A percentile compares a stretch with the other conserved stretches of the same genome.
Conservation (phyloP, 64 coral and sea anemone species). For the Stylophora pistillata region DNA sequence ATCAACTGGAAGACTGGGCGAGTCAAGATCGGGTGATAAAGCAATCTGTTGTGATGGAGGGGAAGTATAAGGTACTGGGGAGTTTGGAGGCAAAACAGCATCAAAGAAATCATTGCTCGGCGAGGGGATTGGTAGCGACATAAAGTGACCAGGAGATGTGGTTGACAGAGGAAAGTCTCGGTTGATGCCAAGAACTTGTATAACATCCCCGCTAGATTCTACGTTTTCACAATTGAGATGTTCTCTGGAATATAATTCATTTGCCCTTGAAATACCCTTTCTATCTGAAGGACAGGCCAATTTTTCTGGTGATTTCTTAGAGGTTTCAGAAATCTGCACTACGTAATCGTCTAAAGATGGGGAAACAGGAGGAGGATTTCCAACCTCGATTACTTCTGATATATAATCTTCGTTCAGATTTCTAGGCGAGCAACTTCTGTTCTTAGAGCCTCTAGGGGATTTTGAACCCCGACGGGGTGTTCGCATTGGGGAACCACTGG, state of each 20-base stretch:
- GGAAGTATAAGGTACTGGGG: not conserved
- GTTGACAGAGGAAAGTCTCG: not conserved
- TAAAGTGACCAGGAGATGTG: not conserved
- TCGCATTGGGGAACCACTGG: not conserved
- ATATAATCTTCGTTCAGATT: not conserved
- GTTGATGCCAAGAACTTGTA: not conserved
- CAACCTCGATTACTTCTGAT: not conserved
- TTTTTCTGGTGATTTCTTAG: not conserved
- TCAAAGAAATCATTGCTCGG: constrained; percentile 50
- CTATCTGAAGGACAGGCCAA: not conserved
- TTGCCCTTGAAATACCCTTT: not conserved
- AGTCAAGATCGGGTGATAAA: not conserved
- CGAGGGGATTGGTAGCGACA: constrained; percentile 66
- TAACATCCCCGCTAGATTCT: not conserved
- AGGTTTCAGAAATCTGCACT: not conserved
- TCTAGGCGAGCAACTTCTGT: not conserved
- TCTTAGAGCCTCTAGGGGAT: not conserved
- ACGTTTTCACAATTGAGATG: not conserved
- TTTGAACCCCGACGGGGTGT: not conserved
- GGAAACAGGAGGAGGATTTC: not conserved
- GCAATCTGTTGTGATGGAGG: not conserved
- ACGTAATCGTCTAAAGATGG: not conserved
- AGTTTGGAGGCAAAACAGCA: constrained; percentile 6
- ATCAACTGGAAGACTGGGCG: not conserved
- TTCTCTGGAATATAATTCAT: not conserved